These are phyloP conservation scores for Suricata suricatta DNA, from an alignment of 2,113 vertebrate species.

Conservation along the genomic window DNA sequence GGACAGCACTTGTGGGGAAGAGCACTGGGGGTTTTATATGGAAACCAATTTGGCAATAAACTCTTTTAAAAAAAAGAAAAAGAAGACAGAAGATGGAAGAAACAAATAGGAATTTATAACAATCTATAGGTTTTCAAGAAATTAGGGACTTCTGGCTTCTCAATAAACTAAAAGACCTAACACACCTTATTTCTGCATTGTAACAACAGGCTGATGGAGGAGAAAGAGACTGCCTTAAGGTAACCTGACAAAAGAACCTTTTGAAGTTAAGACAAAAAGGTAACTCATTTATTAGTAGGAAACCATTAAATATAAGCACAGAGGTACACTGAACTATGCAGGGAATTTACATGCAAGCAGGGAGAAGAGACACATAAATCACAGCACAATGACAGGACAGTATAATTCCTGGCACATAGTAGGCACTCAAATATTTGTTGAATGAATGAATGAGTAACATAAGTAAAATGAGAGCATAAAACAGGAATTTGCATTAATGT, in stretches of 20 bases:
- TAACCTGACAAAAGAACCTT: neutral
- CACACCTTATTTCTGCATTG: neutral
- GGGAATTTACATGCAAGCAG: no score
- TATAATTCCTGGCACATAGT: no score
- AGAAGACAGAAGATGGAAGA: neutral
- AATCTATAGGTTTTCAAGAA: neutral
- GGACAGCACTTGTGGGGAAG: no score
- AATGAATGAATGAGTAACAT: no score
- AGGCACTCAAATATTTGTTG: no score
- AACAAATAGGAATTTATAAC: neutral
- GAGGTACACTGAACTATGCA: neutral
- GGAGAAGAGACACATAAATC: no score
- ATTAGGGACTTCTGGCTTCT: neutral
- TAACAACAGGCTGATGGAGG: neutral
- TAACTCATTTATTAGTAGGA: conserved; percentile 9
- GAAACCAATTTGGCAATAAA: no score
- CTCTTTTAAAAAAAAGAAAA: neutral
- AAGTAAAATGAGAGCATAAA: no score
- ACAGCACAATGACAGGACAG: no score
- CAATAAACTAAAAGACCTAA: neutral
- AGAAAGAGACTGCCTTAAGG: neutral
- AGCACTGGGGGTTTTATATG: no score
- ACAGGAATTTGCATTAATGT: no score
- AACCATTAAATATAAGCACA: neutral
- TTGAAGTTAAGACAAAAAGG: neutral